These are phyloP conservation scores for Chymomyza amoena DNA, from an alignment of 2,888 invertebrate genomes.

Conservation along the genomic window DNA sequence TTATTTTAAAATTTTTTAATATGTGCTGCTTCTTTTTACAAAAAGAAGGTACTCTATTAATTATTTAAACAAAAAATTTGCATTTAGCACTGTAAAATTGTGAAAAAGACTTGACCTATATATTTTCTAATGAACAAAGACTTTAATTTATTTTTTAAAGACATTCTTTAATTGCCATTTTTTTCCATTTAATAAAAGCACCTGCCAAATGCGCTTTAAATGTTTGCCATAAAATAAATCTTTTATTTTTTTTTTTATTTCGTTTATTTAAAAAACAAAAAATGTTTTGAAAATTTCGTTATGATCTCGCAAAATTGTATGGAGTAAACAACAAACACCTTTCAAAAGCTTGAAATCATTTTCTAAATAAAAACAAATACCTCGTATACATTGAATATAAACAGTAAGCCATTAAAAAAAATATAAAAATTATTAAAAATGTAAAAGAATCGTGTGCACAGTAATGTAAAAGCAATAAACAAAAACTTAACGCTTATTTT, in stretches of 20 bases:
- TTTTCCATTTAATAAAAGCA: slow-evolving; percentile 4
- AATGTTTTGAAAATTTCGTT: slow-evolving; percentile 13
- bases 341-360: slow-evolving; percentile 20
- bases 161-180: not conserved
- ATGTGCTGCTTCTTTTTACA: not conserved
- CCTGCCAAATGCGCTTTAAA: slow-evolving; percentile 12
- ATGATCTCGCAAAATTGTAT: slow-evolving; percentile 37
- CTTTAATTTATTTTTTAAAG: slow-evolving; percentile 14
- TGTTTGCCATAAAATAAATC: slow-evolving; percentile 41
- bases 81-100: slow-evolving; percentile 37
- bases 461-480: slow-evolving; percentile 39
- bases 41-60: not conserved
- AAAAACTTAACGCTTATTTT: slow-evolving; percentile 54
- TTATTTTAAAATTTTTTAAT: not conserved
- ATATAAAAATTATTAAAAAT: slow-evolving; percentile 1
- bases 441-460: slow-evolving; percentile 29
- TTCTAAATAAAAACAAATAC: slow-evolving; percentile 51
- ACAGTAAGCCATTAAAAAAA: slow-evolving; percentile 35
- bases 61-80: slow-evolving; percentile 1
- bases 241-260: slow-evolving; percentile 19
- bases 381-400: slow-evolving; percentile 60
- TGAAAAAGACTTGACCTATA: slow-evolving; percentile 33
- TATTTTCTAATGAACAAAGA: slow-evolving; percentile 29
- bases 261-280: not conserved
- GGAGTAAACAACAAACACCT: not conserved